phyloP scores from a whole-genome alignment of 2,888 invertebrate genomes.

The Fragum fragum region DNA sequence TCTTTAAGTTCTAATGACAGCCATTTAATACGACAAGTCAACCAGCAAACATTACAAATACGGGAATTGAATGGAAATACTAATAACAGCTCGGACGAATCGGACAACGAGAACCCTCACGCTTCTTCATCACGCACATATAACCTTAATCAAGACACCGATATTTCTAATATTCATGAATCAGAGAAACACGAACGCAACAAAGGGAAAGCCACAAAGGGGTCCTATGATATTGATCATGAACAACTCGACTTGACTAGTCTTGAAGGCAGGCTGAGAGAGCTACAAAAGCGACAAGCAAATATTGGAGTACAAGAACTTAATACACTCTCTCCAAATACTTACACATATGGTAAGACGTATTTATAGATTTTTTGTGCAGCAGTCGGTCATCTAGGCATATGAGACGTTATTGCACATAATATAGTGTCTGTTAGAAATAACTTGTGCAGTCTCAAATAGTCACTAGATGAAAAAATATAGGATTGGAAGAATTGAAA shows the following conservation, averaged over 20 bases:
- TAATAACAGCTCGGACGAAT: slow-evolving; percentile 8
- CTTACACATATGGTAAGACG: not conserved
- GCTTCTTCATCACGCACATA: not conserved
- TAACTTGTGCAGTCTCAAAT: no score
- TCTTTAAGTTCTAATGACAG: not conserved
- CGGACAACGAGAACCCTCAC: not conserved
- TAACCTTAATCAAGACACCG: not conserved
- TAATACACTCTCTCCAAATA: slow-evolving; percentile 40
- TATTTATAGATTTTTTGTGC: no score
- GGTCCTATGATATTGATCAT: not conserved
- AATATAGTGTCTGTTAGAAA: no score
- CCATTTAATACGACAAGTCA: not conserved
- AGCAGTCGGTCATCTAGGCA: no score
- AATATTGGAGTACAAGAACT: slow-evolving; percentile 55
- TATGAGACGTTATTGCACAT: no score
- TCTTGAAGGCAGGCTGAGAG: slow-evolving; percentile 46
- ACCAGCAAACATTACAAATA: slow-evolving; percentile 27
- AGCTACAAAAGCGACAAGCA: slow-evolving; percentile 52
- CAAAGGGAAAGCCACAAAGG: slow-evolving; percentile 9
- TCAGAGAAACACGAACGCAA: not conserved
- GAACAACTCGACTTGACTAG: slow-evolving; percentile 22
- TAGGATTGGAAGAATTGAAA: no score
- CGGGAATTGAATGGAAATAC: not conserved
- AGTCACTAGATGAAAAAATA: no score
- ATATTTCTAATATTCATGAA: not conserved